Conservation (phyloP, 2,113 vertebrate species). For the Oryzias melastigma region DNA sequence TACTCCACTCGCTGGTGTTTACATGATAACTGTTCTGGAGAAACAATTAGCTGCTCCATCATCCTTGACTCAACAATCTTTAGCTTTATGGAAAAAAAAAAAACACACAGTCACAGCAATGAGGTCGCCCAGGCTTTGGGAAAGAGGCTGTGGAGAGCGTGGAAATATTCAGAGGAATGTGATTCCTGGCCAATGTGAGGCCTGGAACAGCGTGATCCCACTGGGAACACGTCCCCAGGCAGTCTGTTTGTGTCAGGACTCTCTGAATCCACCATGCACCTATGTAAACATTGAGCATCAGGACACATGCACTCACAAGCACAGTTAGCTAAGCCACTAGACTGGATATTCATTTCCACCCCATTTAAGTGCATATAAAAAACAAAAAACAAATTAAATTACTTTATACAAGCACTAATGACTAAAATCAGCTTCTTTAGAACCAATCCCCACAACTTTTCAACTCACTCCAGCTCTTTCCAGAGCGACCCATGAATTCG, state of each 20-base stretch:
- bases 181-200: slow-evolving; percentile 75
- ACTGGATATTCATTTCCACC: slow-evolving; percentile 46
- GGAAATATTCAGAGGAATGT: slow-evolving; percentile 77
- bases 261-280: slow-evolving; percentile 78
- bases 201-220: slow-evolving; percentile 64
- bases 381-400: slow-evolving; percentile 7
- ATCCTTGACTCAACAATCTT: slow-evolving; percentile 56
- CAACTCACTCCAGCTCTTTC: slow-evolving; percentile 95
- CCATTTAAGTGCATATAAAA: slow-evolving; percentile 25
- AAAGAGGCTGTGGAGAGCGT: slow-evolving; percentile 73
- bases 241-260: slow-evolving; percentile 81
- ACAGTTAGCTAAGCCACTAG: slow-evolving; percentile 50
- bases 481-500: slow-evolving; percentile 91
- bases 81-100: slow-evolving; percentile 20
- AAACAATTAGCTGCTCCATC: slow-evolving; percentile 49
- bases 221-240: slow-evolving; percentile 78
- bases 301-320: slow-evolving; percentile 53
- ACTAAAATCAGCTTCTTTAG: not conserved
- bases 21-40: slow-evolving; percentile 31
- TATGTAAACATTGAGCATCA: slow-evolving; percentile 78
- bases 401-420: slow-evolving; percentile 13
- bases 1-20: slow-evolving; percentile 35
- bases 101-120: slow-evolving; percentile 42
- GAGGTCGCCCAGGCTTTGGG: slow-evolving; percentile 74
- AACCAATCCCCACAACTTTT: slow-evolving; percentile 12